Conservation (phyloP, 2,888 invertebrate species). For the Podotricha telesiphe region DNA sequence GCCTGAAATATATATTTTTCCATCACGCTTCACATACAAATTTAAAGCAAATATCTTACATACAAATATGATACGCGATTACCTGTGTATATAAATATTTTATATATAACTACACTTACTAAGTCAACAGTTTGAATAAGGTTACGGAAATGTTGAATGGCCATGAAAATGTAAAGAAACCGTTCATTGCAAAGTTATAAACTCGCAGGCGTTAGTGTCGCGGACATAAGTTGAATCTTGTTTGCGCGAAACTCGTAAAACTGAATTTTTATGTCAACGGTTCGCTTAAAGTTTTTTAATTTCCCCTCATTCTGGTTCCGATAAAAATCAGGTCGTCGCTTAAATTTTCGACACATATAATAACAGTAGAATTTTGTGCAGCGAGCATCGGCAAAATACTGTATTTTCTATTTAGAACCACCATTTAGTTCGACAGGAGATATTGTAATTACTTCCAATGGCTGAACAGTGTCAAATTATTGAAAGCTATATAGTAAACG, state of each 20-base stretch:
- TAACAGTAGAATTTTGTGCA: too few species aligned
- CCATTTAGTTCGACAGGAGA: conserved; percentile 10
- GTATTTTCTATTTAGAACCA: conserved; percentile 9
- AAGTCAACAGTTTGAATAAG: background rate
- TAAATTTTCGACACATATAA: background rate
- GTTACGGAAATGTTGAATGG: conserved; percentile 1
- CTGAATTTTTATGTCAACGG: conserved; percentile 65
- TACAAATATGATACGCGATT: background rate
- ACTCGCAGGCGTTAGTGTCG: conserved; percentile 43
- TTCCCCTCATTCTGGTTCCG: conserved; percentile 57
- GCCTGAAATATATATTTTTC: background rate
- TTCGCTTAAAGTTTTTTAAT: conserved; percentile 68
- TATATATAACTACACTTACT: background rate
- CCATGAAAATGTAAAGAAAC: conserved; percentile 31
- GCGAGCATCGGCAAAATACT: background rate
- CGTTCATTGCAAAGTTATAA: conserved; percentile 44
- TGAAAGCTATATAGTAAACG: conserved; percentile 10
- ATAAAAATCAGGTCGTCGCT: conserved; percentile 45
- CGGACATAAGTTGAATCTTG: conserved; percentile 49
- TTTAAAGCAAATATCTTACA: background rate
- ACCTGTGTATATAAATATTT: background rate
- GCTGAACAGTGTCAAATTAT: conserved; percentile 17
- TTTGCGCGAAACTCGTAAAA: conserved; percentile 61
- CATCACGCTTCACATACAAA: background rate
- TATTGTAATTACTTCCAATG: conserved; percentile 26